Evolutionary conservation across 2,888 invertebrate species (phyloP).

Genomic region (Eupithecia abbreviata): DNA sequence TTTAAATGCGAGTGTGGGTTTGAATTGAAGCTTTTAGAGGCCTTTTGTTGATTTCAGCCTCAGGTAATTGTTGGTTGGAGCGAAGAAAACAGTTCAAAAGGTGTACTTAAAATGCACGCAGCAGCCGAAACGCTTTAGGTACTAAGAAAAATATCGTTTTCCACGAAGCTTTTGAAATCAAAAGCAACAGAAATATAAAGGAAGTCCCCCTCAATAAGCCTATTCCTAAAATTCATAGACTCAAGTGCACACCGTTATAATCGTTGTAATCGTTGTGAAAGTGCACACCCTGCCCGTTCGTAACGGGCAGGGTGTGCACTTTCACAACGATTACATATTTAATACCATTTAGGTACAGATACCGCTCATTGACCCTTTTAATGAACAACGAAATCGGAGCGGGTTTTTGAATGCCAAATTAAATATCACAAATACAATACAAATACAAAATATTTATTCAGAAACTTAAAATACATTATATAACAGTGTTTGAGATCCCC

Average conservation of each 20-base stretch:
- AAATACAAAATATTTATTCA: too few relatives aligned
- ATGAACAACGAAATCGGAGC: too few relatives aligned
- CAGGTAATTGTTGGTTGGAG: background rate
- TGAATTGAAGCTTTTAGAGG: background rate
- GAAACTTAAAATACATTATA: too few relatives aligned
- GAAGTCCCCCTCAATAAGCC: background rate
- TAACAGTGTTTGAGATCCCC: too few relatives aligned
- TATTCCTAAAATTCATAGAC: too few relatives aligned
- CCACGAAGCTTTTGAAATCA: background rate
- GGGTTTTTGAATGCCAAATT: too few relatives aligned
- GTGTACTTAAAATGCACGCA: background rate
- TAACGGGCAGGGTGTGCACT: too few relatives aligned
- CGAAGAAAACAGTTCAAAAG: background rate
- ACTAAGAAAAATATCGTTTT: background rate
- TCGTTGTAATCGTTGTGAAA: too few relatives aligned
- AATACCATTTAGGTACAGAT: too few relatives aligned
- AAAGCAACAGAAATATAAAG: background rate
- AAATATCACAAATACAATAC: too few relatives aligned
- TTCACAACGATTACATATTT: background rate
- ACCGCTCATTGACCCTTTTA: too few relatives aligned
- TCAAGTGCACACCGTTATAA: too few relatives aligned
- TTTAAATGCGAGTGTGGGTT: background rate
- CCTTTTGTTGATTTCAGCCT: background rate
- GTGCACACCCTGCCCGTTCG: background rate
- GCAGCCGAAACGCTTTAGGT: background rate